A percentile compares a stretch with the other conserved stretches of the same genome.
phyloP scores from a whole-genome alignment of 2,113 vertebrate genomes.

The Willisornis vidua region DNA sequence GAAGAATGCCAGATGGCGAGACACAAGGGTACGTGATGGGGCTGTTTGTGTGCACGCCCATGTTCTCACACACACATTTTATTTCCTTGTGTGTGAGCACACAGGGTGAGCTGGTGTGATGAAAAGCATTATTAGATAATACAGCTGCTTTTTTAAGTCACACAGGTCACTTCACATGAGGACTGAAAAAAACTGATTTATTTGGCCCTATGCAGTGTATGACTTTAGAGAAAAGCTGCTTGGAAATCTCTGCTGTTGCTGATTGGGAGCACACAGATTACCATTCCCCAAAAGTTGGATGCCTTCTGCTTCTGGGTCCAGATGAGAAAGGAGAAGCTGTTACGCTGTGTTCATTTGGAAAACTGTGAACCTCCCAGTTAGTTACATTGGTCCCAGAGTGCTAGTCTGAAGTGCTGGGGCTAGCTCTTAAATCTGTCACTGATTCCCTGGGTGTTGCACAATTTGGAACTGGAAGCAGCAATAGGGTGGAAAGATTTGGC shows the following conservation, averaged over 20 bases:
- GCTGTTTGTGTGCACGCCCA: neutral
- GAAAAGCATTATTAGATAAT: neutral
- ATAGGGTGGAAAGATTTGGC: neutral
- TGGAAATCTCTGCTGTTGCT: neutral
- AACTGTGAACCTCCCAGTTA: neutral
- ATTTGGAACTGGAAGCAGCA: neutral
- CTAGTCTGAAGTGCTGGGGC: neutral
- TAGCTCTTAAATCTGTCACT: slow-evolving; percentile 23
- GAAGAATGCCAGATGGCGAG: neutral
- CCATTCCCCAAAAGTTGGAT: neutral
- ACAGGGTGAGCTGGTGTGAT: neutral
- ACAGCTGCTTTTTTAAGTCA: neutral
- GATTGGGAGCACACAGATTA: neutral
- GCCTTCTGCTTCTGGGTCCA: neutral
- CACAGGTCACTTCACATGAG: neutral
- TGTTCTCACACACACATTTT: neutral
- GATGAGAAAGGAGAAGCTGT: neutral
- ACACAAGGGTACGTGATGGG: accelerated
- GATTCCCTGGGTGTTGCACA: neutral
- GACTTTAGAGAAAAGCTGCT: neutral
- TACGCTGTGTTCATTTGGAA: neutral
- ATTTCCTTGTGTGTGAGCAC: neutral
- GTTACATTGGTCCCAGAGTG: neutral
- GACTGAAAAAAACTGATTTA: neutral
- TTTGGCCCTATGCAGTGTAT: neutral